Percentiles rank a stretch among this genome's conserved stretches.
Evolutionary conservation across 2,113 vertebrate genomes (phyloP).

Genomic region (Apistogramma diplotaenia): DNA sequence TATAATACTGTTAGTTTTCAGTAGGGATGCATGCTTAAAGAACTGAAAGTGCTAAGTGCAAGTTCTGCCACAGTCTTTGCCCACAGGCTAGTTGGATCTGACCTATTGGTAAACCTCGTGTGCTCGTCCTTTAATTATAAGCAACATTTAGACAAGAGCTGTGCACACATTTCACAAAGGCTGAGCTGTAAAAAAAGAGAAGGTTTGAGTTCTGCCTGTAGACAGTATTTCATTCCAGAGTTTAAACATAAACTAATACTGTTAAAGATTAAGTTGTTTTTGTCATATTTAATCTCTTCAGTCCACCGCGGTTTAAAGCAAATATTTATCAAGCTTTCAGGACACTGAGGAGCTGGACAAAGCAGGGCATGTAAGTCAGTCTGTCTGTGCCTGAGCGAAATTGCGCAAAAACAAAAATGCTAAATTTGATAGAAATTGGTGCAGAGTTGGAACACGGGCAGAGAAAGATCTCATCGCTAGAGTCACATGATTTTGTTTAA

Average conservation of each 20-base stretch:
- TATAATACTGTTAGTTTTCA: neutral
- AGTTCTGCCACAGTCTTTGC: neutral
- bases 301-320: neutral
- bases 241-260: neutral
- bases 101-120: constrained; percentile 1
- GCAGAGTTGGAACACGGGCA: neutral
- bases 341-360: neutral
- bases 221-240: constrained; percentile 8
- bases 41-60: neutral
- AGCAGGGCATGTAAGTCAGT: neutral
- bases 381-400: neutral
- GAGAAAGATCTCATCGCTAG: neutral
- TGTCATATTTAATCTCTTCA: neutral
- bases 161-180: neutral
- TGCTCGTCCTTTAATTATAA: neutral
- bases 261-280: neutral
- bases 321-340: constrained; percentile 27
- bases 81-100: constrained; percentile 9
- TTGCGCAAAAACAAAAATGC: neutral
- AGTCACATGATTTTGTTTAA: neutral
- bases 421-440: neutral
- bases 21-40: neutral
- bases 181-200: neutral
- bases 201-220: neutral
- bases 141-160: neutral